Base-by-base conservation (phyloP, 1,140 invertebrate species). In the Halyomorpha halys region DNA sequence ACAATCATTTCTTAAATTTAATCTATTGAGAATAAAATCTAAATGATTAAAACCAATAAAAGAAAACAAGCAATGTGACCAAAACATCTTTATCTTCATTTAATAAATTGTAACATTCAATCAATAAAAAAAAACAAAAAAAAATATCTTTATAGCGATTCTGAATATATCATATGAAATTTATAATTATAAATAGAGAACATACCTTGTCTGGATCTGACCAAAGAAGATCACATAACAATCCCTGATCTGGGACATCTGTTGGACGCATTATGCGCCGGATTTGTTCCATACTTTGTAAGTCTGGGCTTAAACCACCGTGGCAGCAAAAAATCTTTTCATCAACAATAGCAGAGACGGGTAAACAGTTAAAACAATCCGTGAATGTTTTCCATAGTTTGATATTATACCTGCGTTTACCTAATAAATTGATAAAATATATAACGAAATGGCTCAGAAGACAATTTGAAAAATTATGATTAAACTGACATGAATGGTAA, bases 301-400 rank as follows among this genome's bases (percentile, higher is more conserved):
- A 72, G 69, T 84, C 79, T 11, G 82, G 82, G 44, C 79, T 81
- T 19, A 83, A 72, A 59, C 82, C 82, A 34, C 81, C 82, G 70
- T 84, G 82, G 71, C 79, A 82, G 71, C 82, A 83, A 69, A 84
- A 81, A 56, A 84, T 84, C 68, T 82, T 83, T 68, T 84, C 79
- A 66, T 83, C 81, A 62, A 83, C 68, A 27, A 72, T 70, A 30
- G 71, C 71, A 21, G 69, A 65, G 68, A 98, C 91, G 0, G 96
- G 96, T 72, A 98, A 80, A 79, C 94, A 98, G 78, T 98, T 98
- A 74, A 98, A 98, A 76, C 94, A 97, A 76, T 98, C 95, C 67
- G 94, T 98, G 76, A 98, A 98, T 23, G 93, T 97, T 78, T 98
- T 98, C 96, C 94, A 98, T 71, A 98, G 75, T 77, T 97, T 98